Evolutionary conservation across 2,113 vertebrate species (phyloP).

Genomic region (Hyaena hyaena): DNA sequence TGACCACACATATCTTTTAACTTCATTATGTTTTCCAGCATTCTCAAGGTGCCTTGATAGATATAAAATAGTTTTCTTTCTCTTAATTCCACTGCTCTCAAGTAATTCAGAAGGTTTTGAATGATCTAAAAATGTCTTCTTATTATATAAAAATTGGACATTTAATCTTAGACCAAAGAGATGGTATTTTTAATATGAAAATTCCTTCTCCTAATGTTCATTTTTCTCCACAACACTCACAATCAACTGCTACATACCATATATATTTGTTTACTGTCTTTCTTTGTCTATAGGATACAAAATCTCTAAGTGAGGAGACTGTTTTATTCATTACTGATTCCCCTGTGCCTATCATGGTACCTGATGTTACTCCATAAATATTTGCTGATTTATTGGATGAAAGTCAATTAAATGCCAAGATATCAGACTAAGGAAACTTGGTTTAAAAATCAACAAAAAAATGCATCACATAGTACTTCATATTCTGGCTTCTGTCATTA

Average conservation of each 20-base stretch:
- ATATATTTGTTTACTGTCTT: background rate
- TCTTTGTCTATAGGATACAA: background rate
- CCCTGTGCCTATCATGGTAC: background rate
- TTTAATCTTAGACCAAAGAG: background rate
- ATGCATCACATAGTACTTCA: background rate
- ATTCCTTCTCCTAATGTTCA: background rate
- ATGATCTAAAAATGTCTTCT: background rate
- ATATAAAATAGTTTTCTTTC: background rate
- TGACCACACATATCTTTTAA: background rate
- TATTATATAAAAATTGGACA: background rate
- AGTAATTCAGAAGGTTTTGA: background rate
- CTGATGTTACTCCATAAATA: background rate
- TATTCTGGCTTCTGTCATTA: background rate
- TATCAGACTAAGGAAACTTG: background rate
- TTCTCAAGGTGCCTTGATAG: background rate
- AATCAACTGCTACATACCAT: background rate
- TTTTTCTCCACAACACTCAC: background rate
- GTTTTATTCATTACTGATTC: background rate
- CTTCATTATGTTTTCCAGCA: background rate
- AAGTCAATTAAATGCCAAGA: background rate
- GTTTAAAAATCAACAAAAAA: slow-evolving; percentile 20
- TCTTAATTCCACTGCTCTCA: background rate
- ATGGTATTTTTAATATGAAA: background rate
- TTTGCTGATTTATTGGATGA: slow-evolving; percentile 1
- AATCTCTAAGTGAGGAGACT: background rate